phyloP scores from a whole-genome alignment of 2,888 invertebrate species.

The Meandrusa payeni region DNA sequence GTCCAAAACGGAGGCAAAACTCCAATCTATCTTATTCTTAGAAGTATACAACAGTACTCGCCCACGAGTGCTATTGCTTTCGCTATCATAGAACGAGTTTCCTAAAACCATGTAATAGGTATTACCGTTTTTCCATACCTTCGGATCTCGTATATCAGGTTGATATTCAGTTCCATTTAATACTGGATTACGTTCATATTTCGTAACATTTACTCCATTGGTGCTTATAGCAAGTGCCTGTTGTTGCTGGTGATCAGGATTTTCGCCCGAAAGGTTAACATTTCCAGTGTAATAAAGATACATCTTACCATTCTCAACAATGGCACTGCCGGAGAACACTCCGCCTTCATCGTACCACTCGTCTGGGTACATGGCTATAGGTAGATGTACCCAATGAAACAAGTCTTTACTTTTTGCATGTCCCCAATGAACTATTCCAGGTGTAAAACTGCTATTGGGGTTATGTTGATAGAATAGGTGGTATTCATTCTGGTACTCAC shows the following conservation, averaged over 20 bases:
- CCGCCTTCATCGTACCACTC: slow-evolving; percentile 54
- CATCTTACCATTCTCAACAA: slow-evolving; percentile 55
- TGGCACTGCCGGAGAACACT: slow-evolving; percentile 72
- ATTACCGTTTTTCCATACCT: slow-evolving; percentile 61
- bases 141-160: slow-evolving; percentile 71
- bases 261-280: slow-evolving; percentile 42
- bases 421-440: slow-evolving; percentile 72
- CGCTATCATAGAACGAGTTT: slow-evolving; percentile 50
- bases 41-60: slow-evolving; percentile 58
- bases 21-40: slow-evolving; percentile 51
- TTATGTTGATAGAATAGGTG: slow-evolving; percentile 77
- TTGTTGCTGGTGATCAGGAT: slow-evolving; percentile 46
- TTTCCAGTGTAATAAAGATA: slow-evolving; percentile 65
- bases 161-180: slow-evolving; percentile 47
- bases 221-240: slow-evolving; percentile 56
- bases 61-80: slow-evolving; percentile 39
- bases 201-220: slow-evolving; percentile 55
- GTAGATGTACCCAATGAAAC: slow-evolving; percentile 66
- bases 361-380: slow-evolving; percentile 70
- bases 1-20: slow-evolving; percentile 43
- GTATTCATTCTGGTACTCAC: slow-evolving; percentile 52
- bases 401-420: slow-evolving; percentile 70
- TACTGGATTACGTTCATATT: slow-evolving; percentile 57
- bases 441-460: slow-evolving; percentile 50
- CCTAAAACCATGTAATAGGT: slow-evolving; percentile 68